Evolutionary conservation across 30 jellyfish, hydroid and myxozoan species (phyloP).

Genomic region (Nemopilema nomurai): DNA sequence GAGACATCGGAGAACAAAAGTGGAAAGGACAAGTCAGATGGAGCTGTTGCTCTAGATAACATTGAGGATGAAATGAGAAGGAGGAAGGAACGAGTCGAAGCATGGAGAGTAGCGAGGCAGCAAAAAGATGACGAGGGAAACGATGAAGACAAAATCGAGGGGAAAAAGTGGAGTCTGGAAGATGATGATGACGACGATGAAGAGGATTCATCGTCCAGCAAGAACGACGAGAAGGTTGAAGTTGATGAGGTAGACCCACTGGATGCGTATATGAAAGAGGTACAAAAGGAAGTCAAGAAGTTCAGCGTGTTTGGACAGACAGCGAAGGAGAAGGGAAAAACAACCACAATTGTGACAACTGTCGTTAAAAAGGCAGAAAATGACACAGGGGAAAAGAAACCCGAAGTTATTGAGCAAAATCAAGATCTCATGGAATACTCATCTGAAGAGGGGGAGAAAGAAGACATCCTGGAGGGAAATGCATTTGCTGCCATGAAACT

Average conservation of each 20-base stretch:
- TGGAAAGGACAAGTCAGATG: slow-evolving; percentile 1
- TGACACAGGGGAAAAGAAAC: slow-evolving; percentile 49
- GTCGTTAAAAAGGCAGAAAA: slow-evolving; percentile 71
- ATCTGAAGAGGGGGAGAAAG: slow-evolving; percentile 87
- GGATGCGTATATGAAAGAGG: slow-evolving; percentile 95
- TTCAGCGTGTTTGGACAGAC: slow-evolving; percentile 55
- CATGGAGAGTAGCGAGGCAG: slow-evolving; percentile 90
- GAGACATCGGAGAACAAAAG: slow-evolving; percentile 32
- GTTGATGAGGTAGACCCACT: slow-evolving; percentile 93
- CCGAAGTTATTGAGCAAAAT: slow-evolving; percentile 97
- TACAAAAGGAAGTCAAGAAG: slow-evolving; percentile 84
- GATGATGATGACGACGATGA: slow-evolving; percentile 91
- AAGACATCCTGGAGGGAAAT: slow-evolving; percentile 73
- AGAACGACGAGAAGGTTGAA: slow-evolving; percentile 52
- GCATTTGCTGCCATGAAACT: slow-evolving; percentile 76
- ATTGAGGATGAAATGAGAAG: slow-evolving; percentile 93
- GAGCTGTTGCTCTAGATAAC: slow-evolving; percentile 52
- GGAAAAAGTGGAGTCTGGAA: slow-evolving; percentile 87
- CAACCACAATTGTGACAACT: slow-evolving; percentile 90
- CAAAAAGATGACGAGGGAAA: slow-evolving; percentile 31
- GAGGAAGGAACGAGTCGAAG: slow-evolving; percentile 96
- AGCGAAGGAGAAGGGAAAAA: slow-evolving; percentile 57
- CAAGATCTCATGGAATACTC: slow-evolving; percentile 97
- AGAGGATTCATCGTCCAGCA: slow-evolving; percentile 10
- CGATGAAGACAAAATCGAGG: slow-evolving; percentile 45